These are phyloP conservation scores for Hydrotaea cyrtoneurina DNA, from an alignment of 2,888 invertebrate genomes.

Conservation along the genomic window DNA sequence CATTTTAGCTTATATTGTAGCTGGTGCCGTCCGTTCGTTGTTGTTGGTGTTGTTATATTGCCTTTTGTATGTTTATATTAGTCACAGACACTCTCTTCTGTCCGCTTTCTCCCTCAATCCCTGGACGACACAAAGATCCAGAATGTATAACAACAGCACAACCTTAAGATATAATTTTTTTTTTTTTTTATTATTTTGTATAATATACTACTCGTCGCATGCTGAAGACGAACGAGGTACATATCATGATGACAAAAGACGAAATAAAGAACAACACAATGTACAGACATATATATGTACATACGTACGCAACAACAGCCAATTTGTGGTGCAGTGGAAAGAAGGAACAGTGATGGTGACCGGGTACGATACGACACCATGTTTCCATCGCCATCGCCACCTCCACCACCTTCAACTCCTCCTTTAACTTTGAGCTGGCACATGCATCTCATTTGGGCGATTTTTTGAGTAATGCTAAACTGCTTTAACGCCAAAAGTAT, in stretches of 20 bases:
- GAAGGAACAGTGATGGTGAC: neutral
- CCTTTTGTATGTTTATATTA: constrained; percentile 80
- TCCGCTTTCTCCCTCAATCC: neutral
- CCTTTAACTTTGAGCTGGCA: neutral
- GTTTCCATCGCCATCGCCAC: neutral
- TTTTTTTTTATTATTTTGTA: neutral
- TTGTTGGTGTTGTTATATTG: constrained; percentile 68
- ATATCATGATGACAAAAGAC: constrained; percentile 62
- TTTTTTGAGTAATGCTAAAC: constrained; percentile 50
- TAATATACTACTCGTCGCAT: constrained; percentile 25
- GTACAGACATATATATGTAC: constrained; percentile 50
- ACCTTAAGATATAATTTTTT: constrained; percentile 33
- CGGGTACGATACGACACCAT: constrained; percentile 20
- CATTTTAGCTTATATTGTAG: constrained; percentile 76
- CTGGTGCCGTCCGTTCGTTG: neutral
- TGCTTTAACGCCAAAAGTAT: constrained; percentile 30
- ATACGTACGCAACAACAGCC: constrained; percentile 43
- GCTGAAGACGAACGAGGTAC: constrained; percentile 38
- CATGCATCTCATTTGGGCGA: constrained; percentile 11
- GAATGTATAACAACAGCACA: constrained; percentile 33
- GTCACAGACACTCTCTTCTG: constrained; percentile 68
- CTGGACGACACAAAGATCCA: constrained; percentile 48
- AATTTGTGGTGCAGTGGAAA: constrained; percentile 5
- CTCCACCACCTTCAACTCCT: neutral
- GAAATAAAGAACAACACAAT: constrained; percentile 27